Percentiles rank a stretch among this genome's conserved stretches.
Conservation (phyloP, 2,113 vertebrate genomes). For the Nerophis ophidion region DNA sequence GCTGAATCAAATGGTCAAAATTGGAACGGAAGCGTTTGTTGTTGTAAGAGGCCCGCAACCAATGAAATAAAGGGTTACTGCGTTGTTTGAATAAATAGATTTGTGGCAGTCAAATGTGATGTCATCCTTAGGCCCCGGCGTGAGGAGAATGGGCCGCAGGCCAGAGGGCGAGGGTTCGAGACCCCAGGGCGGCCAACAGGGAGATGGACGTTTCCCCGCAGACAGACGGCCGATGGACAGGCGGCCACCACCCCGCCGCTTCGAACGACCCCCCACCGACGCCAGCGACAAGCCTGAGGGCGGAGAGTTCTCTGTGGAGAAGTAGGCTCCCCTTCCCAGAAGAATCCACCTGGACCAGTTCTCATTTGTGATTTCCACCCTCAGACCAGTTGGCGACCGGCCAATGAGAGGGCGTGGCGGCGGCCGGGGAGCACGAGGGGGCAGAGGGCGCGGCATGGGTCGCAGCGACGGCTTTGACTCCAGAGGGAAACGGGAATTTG, state of each 20-base stretch:
- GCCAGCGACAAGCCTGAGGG: conserved; percentile 88
- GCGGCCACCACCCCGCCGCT: conserved; percentile 88
- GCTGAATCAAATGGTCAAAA: too few relatives aligned
- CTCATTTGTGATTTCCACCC: neutral
- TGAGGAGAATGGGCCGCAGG: conserved; percentile 90
- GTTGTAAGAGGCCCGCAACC: too few relatives aligned
- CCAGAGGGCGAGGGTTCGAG: conserved; percentile 80
- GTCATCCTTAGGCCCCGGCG: conserved; percentile 70
- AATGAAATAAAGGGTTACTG: too few relatives aligned
- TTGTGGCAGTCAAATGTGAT: neutral
- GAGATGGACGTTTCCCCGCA: conserved; percentile 85
- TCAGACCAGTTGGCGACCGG: conserved; percentile 83
- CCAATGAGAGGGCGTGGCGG: conserved; percentile 87
- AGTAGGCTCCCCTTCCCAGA: conserved; percentile 69
- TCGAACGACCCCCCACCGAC: conserved; percentile 79
- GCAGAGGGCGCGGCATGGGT: conserved; percentile 88
- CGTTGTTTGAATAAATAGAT: too few relatives aligned
- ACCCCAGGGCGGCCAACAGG: conserved; percentile 72
- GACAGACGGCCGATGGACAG: conserved; percentile 84
- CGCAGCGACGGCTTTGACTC: conserved; percentile 93
- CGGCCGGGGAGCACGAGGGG: conserved; percentile 73
- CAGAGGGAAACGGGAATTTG: conserved; percentile 95
- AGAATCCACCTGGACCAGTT: too few relatives aligned
- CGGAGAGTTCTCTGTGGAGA: conserved; percentile 93
- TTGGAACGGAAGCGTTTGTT: too few relatives aligned